Percentiles rank a stretch among this genome's conserved stretches.
Conservation (phyloP, 2,888 invertebrate species). For the Archaeoteleia sp. region DNA sequence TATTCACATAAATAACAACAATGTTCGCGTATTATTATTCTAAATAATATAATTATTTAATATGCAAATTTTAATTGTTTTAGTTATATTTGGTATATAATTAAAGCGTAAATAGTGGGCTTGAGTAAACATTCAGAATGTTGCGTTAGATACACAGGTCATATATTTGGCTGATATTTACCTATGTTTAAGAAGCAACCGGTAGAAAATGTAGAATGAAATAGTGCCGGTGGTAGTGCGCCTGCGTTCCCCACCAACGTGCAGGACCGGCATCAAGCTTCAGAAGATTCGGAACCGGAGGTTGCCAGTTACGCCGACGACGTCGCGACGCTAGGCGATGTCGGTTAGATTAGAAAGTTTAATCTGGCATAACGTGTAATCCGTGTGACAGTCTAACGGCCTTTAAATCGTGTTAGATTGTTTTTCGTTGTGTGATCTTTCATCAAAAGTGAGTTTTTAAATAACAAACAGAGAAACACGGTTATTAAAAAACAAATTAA, state of each 20-base stretch:
- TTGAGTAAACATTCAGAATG: conserved; percentile 21
- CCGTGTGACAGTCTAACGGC: not conserved
- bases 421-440: conserved; percentile 27
- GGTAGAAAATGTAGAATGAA: conserved; percentile 62
- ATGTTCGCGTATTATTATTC: too few species aligned
- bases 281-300: conserved; percentile 33
- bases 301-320: conserved; percentile 58
- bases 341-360: conserved; percentile 43
- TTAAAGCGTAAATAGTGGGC: too few species aligned
- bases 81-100: too few species aligned
- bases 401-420: too few species aligned
- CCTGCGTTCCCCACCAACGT: conserved; percentile 57
- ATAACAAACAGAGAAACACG: conserved; percentile 14
- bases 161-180: conserved; percentile 46
- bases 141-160: conserved; percentile 29
- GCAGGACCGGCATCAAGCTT: conserved; percentile 32
- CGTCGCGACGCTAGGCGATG: conserved; percentile 68
- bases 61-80: too few species aligned
- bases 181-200: conserved; percentile 54
- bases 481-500: too few species aligned
- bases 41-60: too few species aligned
- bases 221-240: conserved; percentile 54
- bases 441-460: conserved; percentile 31
- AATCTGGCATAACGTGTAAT: conserved; percentile 1
- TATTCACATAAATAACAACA: too few species aligned